Conservation (phyloP, 35 echinoderm and acorn worm genomes). For the Lytechinus variegatus region DNA sequence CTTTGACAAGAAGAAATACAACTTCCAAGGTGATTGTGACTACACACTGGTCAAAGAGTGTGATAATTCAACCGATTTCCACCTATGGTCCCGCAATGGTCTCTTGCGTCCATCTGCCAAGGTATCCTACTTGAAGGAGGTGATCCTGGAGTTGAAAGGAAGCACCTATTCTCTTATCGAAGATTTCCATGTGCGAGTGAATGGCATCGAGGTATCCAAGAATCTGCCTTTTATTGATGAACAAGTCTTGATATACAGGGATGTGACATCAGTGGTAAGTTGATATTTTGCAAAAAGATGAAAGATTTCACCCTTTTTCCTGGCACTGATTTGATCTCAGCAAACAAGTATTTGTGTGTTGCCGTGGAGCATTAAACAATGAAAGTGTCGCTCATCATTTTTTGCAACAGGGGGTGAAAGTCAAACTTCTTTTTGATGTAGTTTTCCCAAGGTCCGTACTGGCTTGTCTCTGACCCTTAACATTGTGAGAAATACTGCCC, state of each 20-base stretch:
- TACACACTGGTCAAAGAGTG: slow-evolving; percentile 85
- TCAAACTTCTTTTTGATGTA: no score
- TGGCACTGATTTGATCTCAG: not conserved
- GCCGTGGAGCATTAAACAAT: no score
- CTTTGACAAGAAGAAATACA: slow-evolving; percentile 64
- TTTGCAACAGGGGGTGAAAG: no score
- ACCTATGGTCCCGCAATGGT: slow-evolving; percentile 68
- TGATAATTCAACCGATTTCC: slow-evolving; percentile 43
- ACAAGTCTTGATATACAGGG: slow-evolving; percentile 6
- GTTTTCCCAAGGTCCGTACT: no score
- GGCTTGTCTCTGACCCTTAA: not conserved
- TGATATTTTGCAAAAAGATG: not conserved
- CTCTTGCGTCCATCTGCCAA: slow-evolving; percentile 62
- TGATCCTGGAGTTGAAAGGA: slow-evolving; percentile 52
- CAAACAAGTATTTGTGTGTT: no score
- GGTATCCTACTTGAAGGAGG: slow-evolving; percentile 54
- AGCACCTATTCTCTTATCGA: slow-evolving; percentile 59
- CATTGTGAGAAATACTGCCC: not conserved
- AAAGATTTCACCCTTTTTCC: slow-evolving; percentile 7
- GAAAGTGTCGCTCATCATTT: no score
- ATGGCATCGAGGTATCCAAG: slow-evolving; percentile 48
- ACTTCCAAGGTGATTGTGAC: slow-evolving; percentile 87
- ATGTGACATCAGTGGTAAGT: slow-evolving; percentile 24
- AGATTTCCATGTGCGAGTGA: slow-evolving; percentile 59
- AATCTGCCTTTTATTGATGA: slow-evolving; percentile 28